Percentiles rank a stretch among this genome's conserved stretches.
phyloP scores from a whole-genome alignment of 2,113 vertebrate species.

The Muscicapa adusta region DNA sequence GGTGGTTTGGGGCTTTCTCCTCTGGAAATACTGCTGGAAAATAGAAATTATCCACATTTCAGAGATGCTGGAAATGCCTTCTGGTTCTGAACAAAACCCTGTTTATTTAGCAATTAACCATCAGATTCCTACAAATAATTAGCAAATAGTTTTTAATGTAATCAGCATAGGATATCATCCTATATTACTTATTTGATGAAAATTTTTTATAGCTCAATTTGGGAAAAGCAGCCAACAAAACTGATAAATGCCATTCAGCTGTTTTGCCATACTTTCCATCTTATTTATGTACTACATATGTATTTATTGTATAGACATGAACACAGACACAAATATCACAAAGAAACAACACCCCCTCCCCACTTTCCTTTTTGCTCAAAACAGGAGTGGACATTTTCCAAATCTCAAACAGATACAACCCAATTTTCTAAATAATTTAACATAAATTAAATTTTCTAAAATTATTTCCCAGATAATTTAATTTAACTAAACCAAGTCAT shows the following conservation, averaged over 20 bases:
- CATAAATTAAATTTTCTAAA: neutral
- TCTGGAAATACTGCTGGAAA: neutral
- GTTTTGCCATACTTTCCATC: neutral
- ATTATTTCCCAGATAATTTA: neutral
- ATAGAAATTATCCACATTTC: accelerated
- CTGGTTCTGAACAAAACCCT: neutral
- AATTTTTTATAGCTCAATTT: accelerated
- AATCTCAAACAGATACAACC: neutral
- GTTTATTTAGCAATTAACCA: neutral
- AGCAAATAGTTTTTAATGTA: neutral
- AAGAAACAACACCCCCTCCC: neutral
- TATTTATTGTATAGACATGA: neutral
- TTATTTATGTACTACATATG: neutral
- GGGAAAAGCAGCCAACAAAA: neutral
- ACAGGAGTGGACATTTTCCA: neutral
- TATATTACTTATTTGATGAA: accelerated
- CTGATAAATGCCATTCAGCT: neutral
- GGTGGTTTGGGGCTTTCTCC: neutral
- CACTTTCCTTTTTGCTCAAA: neutral
- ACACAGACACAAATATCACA: neutral
- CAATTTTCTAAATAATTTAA: neutral
- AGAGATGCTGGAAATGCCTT: neutral
- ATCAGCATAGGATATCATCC: neutral
- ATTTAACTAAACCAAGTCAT: neutral
- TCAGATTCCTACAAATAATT: neutral